Evolutionary conservation across 2,888 invertebrate genomes (phyloP).

Genomic region (Norana najaformis): DNA sequence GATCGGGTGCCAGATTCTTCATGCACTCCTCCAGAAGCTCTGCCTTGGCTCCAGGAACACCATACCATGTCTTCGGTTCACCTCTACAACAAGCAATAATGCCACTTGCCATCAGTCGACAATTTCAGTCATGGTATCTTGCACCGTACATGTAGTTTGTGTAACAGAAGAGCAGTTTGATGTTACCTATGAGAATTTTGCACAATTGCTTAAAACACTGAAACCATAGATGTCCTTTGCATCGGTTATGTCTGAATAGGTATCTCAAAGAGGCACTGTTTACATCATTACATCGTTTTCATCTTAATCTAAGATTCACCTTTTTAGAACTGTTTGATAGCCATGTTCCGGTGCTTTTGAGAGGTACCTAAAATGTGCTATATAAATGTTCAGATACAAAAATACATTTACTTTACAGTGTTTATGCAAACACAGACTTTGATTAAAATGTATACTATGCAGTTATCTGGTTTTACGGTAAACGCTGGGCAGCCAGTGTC

Average conservation of each 20-base stretch:
- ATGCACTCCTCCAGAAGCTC: slow-evolving; percentile 92
- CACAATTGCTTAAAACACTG: background rate
- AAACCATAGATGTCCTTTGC: background rate
- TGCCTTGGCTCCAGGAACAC: slow-evolving; percentile 89
- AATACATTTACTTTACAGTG: background rate
- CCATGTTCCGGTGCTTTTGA: background rate
- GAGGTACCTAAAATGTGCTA: background rate
- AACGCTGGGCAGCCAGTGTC: background rate
- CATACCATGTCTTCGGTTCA: slow-evolving; percentile 97
- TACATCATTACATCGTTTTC: background rate
- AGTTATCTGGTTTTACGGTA: no score
- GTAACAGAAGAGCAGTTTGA: background rate
- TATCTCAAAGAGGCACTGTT: no score
- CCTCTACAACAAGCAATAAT: slow-evolving; percentile 68
- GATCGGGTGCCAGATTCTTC: slow-evolving; percentile 90
- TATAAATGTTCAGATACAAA: background rate
- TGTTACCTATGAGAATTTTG: background rate
- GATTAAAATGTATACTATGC: no score
- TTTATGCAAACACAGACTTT: background rate
- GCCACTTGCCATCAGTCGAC: background rate
- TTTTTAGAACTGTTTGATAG: background rate
- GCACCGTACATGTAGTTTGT: background rate
- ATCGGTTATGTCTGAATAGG: background rate
- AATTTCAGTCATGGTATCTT: background rate
- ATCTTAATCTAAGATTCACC: background rate